phyloP scores from a whole-genome alignment of 2,113 vertebrate species.

The Pelecanoides urinatrix region DNA sequence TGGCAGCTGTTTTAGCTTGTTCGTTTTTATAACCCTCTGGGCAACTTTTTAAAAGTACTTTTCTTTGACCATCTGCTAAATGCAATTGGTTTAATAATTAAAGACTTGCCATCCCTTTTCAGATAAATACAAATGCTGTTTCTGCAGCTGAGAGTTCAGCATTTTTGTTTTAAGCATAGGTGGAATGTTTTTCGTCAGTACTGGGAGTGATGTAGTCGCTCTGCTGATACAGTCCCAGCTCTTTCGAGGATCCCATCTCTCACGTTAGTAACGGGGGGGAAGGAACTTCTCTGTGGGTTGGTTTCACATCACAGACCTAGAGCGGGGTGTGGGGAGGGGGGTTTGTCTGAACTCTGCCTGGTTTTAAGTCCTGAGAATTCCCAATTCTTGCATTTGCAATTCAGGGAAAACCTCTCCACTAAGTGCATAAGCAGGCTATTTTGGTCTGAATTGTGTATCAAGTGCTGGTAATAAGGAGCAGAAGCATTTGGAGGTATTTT shows the following conservation, averaged over 20 bases:
- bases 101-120: slow-evolving; percentile 71
- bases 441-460: not conserved
- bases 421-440: accelerated
- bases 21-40: slow-evolving; percentile 81
- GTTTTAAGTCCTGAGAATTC: not conserved
- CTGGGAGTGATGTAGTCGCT: not conserved
- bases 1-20: slow-evolving; percentile 80
- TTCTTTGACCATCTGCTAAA: slow-evolving; percentile 83
- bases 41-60: slow-evolving; percentile 82
- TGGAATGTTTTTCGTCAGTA: not conserved
- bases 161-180: not conserved
- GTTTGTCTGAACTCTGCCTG: not conserved
- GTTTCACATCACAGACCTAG: not conserved
- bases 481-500: not conserved
- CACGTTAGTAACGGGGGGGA: not conserved
- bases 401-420: accelerated
- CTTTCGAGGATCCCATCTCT: not conserved
- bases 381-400: not conserved
- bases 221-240: not conserved
- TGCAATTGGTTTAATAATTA: slow-evolving; percentile 83
- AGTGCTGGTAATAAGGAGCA: not conserved
- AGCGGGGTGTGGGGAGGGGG: not conserved
- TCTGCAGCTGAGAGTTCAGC: slow-evolving; percentile 56
- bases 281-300: not conserved
- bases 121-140: slow-evolving; percentile 59